Base-by-base conservation (phyloP, 2,797 vertebrate genomes). In the Cephalopachus bancanus region DNA sequence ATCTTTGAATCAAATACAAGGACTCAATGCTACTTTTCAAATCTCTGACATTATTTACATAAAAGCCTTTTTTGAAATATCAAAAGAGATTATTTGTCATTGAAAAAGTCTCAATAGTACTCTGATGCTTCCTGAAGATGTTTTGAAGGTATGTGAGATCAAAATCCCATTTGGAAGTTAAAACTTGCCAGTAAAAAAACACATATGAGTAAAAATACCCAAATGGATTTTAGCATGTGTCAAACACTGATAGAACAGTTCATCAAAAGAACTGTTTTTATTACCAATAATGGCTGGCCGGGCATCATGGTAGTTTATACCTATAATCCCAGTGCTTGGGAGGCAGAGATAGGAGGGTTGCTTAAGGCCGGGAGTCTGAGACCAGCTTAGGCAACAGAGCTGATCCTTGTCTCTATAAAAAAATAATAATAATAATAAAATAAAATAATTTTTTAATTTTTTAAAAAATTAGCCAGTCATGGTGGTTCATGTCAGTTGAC, bases 1-100 rank as follows among this genome's bases (percentile, higher is more conserved):
- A 97, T 95, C 94, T 98, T 95, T 92, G 95, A 98, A 96, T 97
- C 97, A 98, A 97, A 96, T 88, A 94, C 67, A 97, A 97, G 95
- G 94, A 51, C 37, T 95, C 79, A 67, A n/a, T 95, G 92, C 79
- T 97, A 90, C 88, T 97, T 97, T 97, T 96, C 67, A 97, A 94
- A 97, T 95, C 72, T 85, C 87, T 97, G 74, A 89, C 92, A 94
- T 96, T 97, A 96, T 97, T 97, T 97, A 96, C 91, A 91, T 97
- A 90, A 97, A 94, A 96, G 57, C 81, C 62, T 94, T 97, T 44
- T 97, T 76, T 84, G 71, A 97, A 96, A 94, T 94, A 89, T 96
- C 96, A 95, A 79, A 95, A 81, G 81, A 93, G 91, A 93, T 94
- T 95, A 89, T 91, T 95, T 97, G 95, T 95, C 97, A 97, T 94